phyloP scores from a whole-genome alignment of 2,888 invertebrate species.

The Spatulosminthurus flaviceps region DNA sequence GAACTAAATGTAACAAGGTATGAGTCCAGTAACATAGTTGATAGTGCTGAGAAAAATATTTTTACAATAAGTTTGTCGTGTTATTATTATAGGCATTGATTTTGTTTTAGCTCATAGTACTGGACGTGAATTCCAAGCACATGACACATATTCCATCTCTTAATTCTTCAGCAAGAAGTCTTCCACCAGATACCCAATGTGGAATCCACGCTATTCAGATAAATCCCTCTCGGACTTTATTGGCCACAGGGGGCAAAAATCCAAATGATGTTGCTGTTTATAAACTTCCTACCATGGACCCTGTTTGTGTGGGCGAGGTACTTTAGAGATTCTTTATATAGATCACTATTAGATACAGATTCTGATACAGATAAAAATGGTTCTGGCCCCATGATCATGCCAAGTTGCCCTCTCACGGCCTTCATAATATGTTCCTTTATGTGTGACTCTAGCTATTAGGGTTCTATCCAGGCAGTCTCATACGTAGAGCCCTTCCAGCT shows the following conservation, averaged over 20 bases:
- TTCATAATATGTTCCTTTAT: too few relatives aligned
- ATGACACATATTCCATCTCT: constrained; percentile 90
- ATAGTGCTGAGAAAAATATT: background rate
- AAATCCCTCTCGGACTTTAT: constrained; percentile 85
- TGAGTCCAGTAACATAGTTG: background rate
- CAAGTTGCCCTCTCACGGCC: too few relatives aligned
- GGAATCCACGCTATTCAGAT: constrained; percentile 94
- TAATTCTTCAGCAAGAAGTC: constrained; percentile 56
- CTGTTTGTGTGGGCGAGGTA: constrained; percentile 89
- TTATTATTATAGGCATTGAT: constrained; percentile 24
- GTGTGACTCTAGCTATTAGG: too few relatives aligned
- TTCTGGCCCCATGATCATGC: too few relatives aligned
- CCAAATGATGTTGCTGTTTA: constrained; percentile 92
- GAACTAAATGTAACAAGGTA: constrained; percentile 97
- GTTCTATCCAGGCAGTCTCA: too few relatives aligned
- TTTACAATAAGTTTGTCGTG: too few relatives aligned
- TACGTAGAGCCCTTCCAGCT: too few relatives aligned
- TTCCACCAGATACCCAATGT: constrained; percentile 73
- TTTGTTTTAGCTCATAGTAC: constrained; percentile 79
- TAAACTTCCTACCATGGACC: constrained; percentile 91
- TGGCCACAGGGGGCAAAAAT: constrained; percentile 92
- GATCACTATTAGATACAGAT: too few relatives aligned
- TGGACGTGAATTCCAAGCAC: constrained; percentile 86
- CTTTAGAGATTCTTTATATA: background rate
- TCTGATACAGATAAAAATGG: too few relatives aligned